Evolutionary conservation across 2,113 vertebrate genomes (phyloP), one percentile per base, ranked within the genome.

Genomic region (Colius striatus): DNA sequence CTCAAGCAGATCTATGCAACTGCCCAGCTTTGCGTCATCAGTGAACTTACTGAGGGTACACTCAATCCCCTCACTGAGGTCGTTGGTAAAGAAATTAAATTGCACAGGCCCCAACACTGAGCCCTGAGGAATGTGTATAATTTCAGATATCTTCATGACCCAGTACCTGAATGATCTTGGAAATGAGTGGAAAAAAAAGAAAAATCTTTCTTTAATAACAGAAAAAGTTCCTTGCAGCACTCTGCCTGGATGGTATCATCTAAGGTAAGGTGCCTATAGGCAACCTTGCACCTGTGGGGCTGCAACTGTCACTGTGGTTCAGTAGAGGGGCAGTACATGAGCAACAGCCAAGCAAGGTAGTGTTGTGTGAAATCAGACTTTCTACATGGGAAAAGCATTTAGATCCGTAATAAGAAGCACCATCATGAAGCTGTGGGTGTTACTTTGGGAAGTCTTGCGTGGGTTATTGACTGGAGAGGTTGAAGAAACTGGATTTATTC

Each of bases 261-360:
- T 12, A 43, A 29, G 23, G 6, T 11, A 10, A 12, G 16, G 32
- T 27, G 43, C 23, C 60, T 84, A 45, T 38, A 60, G 54, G 30
- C 13, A 54, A 13, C 11, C 15, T 53, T 53, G 20, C 26, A 48
- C 51, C 51, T 43, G 8, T 16, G 38, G 27, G 62, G 48, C 41
- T 78, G 16, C n/a, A 58, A 8, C 10, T n/a, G n/a, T 57, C 72
- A 15, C 29, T 4, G 7, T 0, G 1, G 12, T 13, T 66, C 23
- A 9, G 41, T 5, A 32, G 34, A 50, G 55, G 23, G 34, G 34
- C 27, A 76, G 38, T 41, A 34, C 0, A 2, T 3, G 48, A 23
- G 10, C 22, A 54, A 25, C 12, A 57, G 14, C 22, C 38, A 50
- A 43, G 18, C 21, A 54, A 73, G 45, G 27, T 27, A 50, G 41